These are phyloP conservation scores for Scaptomyza cyrtandrae DNA, from an alignment of 2,888 invertebrate genomes.

Conservation along the genomic window DNA sequence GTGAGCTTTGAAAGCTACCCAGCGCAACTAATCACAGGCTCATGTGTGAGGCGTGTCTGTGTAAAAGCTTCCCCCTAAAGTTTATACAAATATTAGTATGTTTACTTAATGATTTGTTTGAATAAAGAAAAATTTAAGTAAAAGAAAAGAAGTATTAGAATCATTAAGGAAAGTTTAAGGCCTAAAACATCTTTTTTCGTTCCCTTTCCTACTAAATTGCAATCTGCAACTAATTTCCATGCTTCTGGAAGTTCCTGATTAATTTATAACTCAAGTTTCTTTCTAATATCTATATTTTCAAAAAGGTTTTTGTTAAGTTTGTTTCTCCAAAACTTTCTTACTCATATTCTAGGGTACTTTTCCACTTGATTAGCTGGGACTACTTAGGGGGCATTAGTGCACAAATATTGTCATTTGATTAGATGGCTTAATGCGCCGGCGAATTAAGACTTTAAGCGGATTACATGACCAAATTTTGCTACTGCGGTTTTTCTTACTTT, in stretches of 20 bases:
- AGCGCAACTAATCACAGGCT: too few species aligned
- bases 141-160: too few species aligned
- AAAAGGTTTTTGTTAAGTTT: neutral
- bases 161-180: too few species aligned
- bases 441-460: slow-evolving; percentile 54
- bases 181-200: too few species aligned
- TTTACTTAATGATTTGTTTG: slow-evolving; percentile 40
- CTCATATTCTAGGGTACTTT: slow-evolving; percentile 3
- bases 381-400: slow-evolving; percentile 13
- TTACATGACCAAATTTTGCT: slow-evolving; percentile 33
- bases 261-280: too few species aligned
- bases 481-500: slow-evolving; percentile 17
- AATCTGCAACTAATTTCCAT: too few species aligned
- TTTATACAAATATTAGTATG: neutral
- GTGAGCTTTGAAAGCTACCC: too few species aligned
- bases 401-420: slow-evolving; percentile 51
- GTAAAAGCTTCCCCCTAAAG: slow-evolving; percentile 11
- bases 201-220: too few species aligned
- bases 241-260: too few species aligned
- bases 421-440: slow-evolving; percentile 16
- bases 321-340: neutral
- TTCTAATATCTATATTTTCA: neutral
- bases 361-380: slow-evolving; percentile 51
- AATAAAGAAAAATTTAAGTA: neutral
- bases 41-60: slow-evolving; percentile 15